phyloP scores from a whole-genome alignment of 2,888 invertebrate genomes.

The Urechis unicinctus region DNA sequence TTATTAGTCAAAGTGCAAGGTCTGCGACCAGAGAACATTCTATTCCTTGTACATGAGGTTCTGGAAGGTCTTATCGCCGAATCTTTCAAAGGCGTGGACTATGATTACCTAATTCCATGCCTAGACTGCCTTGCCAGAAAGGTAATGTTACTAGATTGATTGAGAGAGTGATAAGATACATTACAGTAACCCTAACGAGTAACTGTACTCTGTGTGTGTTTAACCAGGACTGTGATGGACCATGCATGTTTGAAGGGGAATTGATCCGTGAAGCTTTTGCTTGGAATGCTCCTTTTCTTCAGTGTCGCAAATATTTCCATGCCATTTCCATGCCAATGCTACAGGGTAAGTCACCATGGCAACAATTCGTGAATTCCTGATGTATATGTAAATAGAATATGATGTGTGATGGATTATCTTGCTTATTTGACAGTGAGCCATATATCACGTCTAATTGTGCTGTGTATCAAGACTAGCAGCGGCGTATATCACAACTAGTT shows the following conservation, averaged over 20 bases:
- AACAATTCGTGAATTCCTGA: no score
- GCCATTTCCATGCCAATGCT: constrained; percentile 39
- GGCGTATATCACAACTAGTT: no score
- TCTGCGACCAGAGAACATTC: constrained; percentile 41
- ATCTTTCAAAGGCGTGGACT: constrained; percentile 43
- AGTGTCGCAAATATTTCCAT: constrained; percentile 45
- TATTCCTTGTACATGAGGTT: constrained; percentile 46
- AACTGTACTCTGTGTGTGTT: background rate
- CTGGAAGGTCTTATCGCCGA: constrained; percentile 44
- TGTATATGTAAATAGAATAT: no score
- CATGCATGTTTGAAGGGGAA: constrained; percentile 42
- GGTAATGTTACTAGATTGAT: constrained; percentile 2
- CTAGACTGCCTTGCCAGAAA: constrained; percentile 31
- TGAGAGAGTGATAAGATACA: no score
- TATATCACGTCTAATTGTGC: no score
- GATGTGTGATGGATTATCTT: no score
- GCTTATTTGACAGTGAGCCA: no score
- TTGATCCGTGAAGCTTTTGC: constrained; percentile 35
- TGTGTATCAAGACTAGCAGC: no score
- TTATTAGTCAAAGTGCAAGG: constrained; percentile 38
- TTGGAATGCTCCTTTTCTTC: constrained; percentile 43
- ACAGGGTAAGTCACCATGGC: constrained; percentile 33
- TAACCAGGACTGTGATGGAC: constrained; percentile 22
- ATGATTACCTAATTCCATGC: constrained; percentile 43
- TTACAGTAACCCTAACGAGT: background rate